Base-by-base conservation (phyloP, 2,113 vertebrate genomes). In the Gulo gulo region DNA sequence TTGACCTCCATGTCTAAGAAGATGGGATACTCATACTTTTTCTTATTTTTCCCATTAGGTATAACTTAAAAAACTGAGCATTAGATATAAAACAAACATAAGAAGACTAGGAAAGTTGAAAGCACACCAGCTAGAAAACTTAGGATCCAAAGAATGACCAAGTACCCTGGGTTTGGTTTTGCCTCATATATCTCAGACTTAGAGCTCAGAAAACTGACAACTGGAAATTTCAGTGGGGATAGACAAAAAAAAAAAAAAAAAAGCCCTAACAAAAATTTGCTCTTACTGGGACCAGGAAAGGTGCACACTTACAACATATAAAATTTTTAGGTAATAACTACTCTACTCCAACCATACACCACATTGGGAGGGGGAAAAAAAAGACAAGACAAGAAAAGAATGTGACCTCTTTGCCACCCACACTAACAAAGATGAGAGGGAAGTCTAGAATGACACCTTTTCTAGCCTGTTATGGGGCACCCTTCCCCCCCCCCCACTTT, bases 101-200 rank as follows among this genome's bases (percentile, higher is more conserved):
- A 93, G 20, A 83, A 55, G 29, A 55, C 29, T 71, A n/a, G 15
- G 15, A 84, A 84, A 79, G 4, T 24, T 61, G 29, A 45, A 55
- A 89, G 7, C 2, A 95, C 1, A 81, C 6, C 6, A 94, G 9
- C 7, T 55, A 81, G 45, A 9, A 52, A 26, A 24, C 14, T 65
- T 87, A 1, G 11, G 6, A 82, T 7, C n/a, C 52, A 65, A 94
- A 88, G 9, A 84, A 26, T 16, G 10, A 85, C 29, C 26, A 11
- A 88, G 18, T 71, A 82, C 16, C n/a, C 21, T 52, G 31, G 13
- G 6, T 65, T 88, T 96, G 45, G 59, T 80, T 94, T 96, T 92
- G 3, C 24, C 61, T 85, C n/a, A 42, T 23, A 20, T 16, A 80
- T 65, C 24, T 16, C 78, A 79, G 8, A 88, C 55, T 88, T 65